A percentile compares a stretch with the other conserved stretches of the same genome.
Evolutionary conservation across 2,888 invertebrate species (phyloP).

Genomic region (Bombylius major): DNA sequence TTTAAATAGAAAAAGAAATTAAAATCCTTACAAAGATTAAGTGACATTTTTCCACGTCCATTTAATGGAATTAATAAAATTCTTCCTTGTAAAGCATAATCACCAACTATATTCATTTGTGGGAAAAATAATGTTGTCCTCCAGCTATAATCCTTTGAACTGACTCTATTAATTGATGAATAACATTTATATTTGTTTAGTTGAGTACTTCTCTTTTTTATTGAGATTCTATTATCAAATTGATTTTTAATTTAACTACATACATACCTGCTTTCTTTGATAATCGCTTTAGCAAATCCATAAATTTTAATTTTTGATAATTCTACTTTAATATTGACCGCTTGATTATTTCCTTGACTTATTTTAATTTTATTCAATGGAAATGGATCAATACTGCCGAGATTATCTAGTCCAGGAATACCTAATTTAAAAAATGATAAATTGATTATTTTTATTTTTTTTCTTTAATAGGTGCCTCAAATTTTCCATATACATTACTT

Average conservation of each 20-base stretch:
- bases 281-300: conserved; percentile 53
- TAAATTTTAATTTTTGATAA: conserved; percentile 52
- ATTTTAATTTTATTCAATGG: conserved; percentile 54
- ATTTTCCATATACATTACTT: too few relatives aligned
- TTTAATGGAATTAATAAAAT: conserved; percentile 57
- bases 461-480: too few relatives aligned
- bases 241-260: conserved; percentile 13
- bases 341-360: conserved; percentile 54
- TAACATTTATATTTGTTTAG: not conserved
- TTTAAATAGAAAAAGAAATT: not conserved
- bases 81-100: conserved; percentile 54
- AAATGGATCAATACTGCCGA: conserved; percentile 54
- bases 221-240: not conserved
- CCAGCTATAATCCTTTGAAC: conserved; percentile 55
- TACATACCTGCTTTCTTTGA: conserved; percentile 52
- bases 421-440: conserved; percentile 17
- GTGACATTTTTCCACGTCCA: conserved; percentile 54
- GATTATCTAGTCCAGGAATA: conserved; percentile 35
- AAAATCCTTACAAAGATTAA: conserved; percentile 50
- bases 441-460: not conserved
- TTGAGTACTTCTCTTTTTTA: conserved; percentile 25
- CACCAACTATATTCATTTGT: conserved; percentile 53
- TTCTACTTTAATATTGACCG: conserved; percentile 61
- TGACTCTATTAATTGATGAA: conserved; percentile 41
- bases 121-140: conserved; percentile 54